These are phyloP conservation scores for Sarcophaga caerulescens DNA, from an alignment of 2,888 invertebrate genomes.

Conservation along the genomic window DNA sequence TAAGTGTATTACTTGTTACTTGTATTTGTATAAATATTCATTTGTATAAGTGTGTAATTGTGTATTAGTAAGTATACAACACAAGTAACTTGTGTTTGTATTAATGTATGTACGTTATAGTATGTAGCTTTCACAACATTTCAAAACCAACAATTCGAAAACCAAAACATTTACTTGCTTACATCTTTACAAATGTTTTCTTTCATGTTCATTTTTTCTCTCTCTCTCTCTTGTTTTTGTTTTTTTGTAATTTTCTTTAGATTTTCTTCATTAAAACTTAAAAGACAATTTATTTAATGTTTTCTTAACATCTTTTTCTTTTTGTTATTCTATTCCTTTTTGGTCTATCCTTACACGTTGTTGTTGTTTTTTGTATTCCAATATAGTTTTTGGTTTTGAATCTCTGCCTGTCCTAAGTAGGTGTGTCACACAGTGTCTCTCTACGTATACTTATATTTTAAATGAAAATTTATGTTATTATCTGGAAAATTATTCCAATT, in stretches of 20 bases:
- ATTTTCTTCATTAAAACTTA: conserved; percentile 53
- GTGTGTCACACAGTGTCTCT: too few species aligned
- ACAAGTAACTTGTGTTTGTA: background rate
- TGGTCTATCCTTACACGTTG: background rate
- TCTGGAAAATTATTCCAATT: conserved; percentile 31
- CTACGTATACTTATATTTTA: background rate
- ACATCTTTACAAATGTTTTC: conserved; percentile 4
- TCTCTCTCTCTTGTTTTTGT: background rate
- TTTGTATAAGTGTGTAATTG: background rate
- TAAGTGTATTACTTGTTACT: too few species aligned
- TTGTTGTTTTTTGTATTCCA: background rate
- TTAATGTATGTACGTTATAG: background rate
- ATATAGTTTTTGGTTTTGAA: too few species aligned
- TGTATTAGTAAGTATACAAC: too few species aligned
- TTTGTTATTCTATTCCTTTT: background rate
- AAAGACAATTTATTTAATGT: conserved; percentile 55
- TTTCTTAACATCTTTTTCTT: conserved; percentile 3
- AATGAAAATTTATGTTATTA: conserved; percentile 51
- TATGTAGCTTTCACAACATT: background rate
- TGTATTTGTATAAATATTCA: too few species aligned
- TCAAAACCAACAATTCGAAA: conserved; percentile 44
- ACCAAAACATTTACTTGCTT: conserved; percentile 25
- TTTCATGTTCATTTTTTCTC: background rate
- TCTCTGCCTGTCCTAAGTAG: too few species aligned
- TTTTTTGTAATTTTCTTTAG: background rate